Evolutionary conservation across 1,140 invertebrate genomes (phyloP).

Genomic region (Eupristina koningsbergeri): DNA sequence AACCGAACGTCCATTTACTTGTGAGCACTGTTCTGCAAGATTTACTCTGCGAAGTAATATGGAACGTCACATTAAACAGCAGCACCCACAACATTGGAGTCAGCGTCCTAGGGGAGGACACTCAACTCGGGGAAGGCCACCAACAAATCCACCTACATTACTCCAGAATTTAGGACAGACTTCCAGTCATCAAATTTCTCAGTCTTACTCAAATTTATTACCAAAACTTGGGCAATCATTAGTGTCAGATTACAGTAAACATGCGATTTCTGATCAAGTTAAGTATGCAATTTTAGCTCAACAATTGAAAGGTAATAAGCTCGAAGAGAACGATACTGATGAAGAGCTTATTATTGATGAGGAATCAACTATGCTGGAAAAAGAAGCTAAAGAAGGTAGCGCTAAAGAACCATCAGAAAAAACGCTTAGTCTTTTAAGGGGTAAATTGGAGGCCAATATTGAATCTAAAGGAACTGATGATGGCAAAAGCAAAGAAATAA

Average conservation of each 20-base stretch:
- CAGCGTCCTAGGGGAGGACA: slow-evolving; percentile 78
- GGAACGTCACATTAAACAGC: slow-evolving; percentile 94
- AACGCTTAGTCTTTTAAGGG: slow-evolving; percentile 64
- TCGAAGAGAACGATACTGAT: slow-evolving; percentile 76
- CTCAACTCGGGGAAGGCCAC: slow-evolving; percentile 72
- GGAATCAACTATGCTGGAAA: slow-evolving; percentile 57
- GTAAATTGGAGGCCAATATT: slow-evolving; percentile 60
- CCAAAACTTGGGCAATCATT: slow-evolving; percentile 38
- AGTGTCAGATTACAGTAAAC: slow-evolving; percentile 54
- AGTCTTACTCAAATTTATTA: background rate
- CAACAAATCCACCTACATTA: slow-evolving; percentile 62
- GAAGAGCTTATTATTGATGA: slow-evolving; percentile 84
- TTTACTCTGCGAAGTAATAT: slow-evolving; percentile 94
- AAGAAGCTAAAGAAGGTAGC: slow-evolving; percentile 37
- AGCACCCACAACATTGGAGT: slow-evolving; percentile 91
- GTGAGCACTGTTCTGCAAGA: slow-evolving; percentile 89
- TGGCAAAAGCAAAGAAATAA: slow-evolving; percentile 34
- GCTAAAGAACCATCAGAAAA: slow-evolving; percentile 61
- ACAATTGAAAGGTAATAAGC: slow-evolving; percentile 77
- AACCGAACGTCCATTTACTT: slow-evolving; percentile 91
- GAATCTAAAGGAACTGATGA: slow-evolving; percentile 40
- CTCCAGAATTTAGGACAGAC: slow-evolving; percentile 55
- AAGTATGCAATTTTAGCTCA: slow-evolving; percentile 85
- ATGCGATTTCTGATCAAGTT: slow-evolving; percentile 81
- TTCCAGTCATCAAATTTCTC: background rate